Percentiles rank a stretch among this genome's conserved stretches.
Evolutionary conservation across 2,888 invertebrate species (phyloP).

Genomic region (Muschampia staudingeri): DNA sequence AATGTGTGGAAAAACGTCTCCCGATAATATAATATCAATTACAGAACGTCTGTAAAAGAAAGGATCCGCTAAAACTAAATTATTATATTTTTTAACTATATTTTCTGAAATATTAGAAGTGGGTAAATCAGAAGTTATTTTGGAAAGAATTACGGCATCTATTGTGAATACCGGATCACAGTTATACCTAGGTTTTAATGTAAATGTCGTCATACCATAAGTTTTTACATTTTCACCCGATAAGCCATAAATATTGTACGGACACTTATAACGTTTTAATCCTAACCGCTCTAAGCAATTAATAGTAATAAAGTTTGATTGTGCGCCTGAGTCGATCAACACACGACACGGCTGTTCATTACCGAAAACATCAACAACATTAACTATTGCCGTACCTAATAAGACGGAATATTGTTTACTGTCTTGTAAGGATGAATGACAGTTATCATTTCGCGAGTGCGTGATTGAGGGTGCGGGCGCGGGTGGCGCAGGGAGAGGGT

Average conservation of each 20-base stretch:
- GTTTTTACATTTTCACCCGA: constrained; percentile 14
- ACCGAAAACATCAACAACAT: not conserved
- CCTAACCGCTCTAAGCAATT: constrained; percentile 8
- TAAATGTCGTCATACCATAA: not conserved
- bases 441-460: constrained; percentile 4
- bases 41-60: not conserved
- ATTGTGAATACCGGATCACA: not conserved
- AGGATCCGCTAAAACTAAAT: constrained; percentile 10
- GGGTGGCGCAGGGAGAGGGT: constrained; percentile 6
- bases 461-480: not conserved
- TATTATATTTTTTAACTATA: constrained; percentile 1
- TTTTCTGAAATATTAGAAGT: not conserved
- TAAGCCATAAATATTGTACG: constrained; percentile 18
- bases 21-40: constrained; percentile 5
- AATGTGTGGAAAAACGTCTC: constrained; percentile 7
- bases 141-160: not conserved
- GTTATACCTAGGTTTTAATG: not conserved
- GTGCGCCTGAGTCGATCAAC: constrained; percentile 6
- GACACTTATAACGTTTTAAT: not conserved
- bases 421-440: not conserved
- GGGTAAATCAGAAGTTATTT: constrained; percentile 15
- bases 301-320: not conserved
- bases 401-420: not conserved
- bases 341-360: constrained; percentile 13
- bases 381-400: not conserved